Evolutionary conservation across 2,888 invertebrate species (phyloP).

Genomic region (Gymnocheta viridis): DNA sequence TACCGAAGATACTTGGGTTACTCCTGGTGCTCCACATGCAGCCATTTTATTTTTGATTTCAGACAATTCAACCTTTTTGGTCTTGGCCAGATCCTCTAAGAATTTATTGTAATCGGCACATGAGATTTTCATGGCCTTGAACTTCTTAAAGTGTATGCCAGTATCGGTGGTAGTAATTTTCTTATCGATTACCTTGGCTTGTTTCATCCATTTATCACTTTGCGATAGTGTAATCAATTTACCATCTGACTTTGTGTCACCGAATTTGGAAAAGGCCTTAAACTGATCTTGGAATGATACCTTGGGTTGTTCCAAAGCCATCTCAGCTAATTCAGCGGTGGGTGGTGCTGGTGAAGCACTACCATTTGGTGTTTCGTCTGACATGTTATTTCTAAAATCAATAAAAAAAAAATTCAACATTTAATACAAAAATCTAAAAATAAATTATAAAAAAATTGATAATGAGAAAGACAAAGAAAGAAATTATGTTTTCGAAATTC

Average conservation of each 20-base stretch:
- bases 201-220: slow-evolving; percentile 97
- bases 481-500: too few species aligned
- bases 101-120: slow-evolving; percentile 92
- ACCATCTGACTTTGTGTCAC: slow-evolving; percentile 92
- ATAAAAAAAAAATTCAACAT: background rate
- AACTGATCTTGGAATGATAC: slow-evolving; percentile 86
- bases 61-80: slow-evolving; percentile 89
- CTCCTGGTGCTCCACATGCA: slow-evolving; percentile 90
- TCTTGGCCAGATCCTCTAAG: slow-evolving; percentile 92
- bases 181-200: slow-evolving; percentile 92
- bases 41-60: slow-evolving; percentile 92
- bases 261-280: slow-evolving; percentile 92
- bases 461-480: too few species aligned
- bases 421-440: too few species aligned
- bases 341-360: slow-evolving; percentile 74
- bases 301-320: slow-evolving; percentile 80
- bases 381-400: slow-evolving; percentile 74
- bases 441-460: too few species aligned
- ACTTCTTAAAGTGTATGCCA: slow-evolving; percentile 93
- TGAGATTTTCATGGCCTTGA: slow-evolving; percentile 90
- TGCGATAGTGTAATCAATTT: slow-evolving; percentile 93
- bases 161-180: slow-evolving; percentile 95
- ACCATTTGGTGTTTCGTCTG: slow-evolving; percentile 75
- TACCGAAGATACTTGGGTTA: slow-evolving; percentile 79
- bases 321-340: slow-evolving; percentile 78